phyloP scores from a whole-genome alignment of 2,888 invertebrate species.

The Drosophila nigricruria region DNA sequence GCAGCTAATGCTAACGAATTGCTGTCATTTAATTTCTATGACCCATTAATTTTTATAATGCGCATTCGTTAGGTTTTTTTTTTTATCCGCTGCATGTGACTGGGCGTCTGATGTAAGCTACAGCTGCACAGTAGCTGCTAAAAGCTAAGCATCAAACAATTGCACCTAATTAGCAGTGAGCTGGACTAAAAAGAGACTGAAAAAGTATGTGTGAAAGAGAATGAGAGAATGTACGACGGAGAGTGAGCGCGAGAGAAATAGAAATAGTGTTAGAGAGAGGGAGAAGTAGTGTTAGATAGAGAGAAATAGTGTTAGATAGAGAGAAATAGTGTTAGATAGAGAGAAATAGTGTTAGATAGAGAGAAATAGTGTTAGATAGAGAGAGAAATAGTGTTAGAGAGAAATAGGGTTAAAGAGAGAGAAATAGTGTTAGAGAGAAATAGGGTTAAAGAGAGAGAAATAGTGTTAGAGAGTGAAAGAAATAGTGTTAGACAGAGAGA shows the following conservation, averaged over 20 bases:
- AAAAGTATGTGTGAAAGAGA: neutral
- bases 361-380: neutral
- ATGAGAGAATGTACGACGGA: too few species aligned
- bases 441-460: neutral
- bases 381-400: neutral
- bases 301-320: too few species aligned
- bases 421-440: too few species aligned
- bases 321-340: too few species aligned
- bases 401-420: too few species aligned
- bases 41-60: conserved; percentile 69
- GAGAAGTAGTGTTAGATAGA: too few species aligned
- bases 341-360: neutral
- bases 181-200: neutral
- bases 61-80: conserved; percentile 46
- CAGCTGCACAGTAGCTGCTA: conserved; percentile 38
- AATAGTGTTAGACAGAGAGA: neutral
- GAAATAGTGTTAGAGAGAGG: neutral
- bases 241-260: neutral
- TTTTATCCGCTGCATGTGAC: conserved; percentile 33
- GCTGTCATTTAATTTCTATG: conserved; percentile 73
- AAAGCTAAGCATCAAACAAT: conserved; percentile 36
- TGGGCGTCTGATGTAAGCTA: conserved; percentile 36
- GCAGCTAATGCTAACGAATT: conserved; percentile 71
- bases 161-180: conserved; percentile 49
- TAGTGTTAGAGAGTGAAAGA: neutral